Base-by-base conservation (phyloP, 2,888 invertebrate genomes). In the Lepidochitona cinerea region DNA sequence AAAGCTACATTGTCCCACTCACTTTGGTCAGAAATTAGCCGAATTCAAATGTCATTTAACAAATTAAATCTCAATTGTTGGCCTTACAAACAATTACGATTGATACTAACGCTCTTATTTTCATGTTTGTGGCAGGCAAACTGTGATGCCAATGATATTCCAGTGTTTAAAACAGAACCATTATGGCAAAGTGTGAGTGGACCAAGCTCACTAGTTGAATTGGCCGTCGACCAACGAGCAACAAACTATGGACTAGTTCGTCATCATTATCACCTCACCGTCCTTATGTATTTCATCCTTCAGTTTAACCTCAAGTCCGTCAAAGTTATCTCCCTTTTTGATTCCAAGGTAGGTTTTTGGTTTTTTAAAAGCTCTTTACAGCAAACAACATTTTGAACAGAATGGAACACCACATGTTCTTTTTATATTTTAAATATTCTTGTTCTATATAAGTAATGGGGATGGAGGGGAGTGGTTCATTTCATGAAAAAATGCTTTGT, bases 181-280 rank as follows among this genome's bases (percentile, higher is more conserved):
- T 81, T 88, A 36, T 91, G 91, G 89, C 86, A 84, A 75, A 76
- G 74, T 33, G 83, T 83, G 1, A 81, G 83, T 68, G 89, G 89
- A 37, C 87, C 88, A 14, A 81, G 85, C 9, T 88, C 96, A 0
- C 92, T 98, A 72, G 94, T 94, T 0, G 94, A 95, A 89, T 92
- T 96, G 64, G 96, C 96, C 0, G 92, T 96, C 76, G 94, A 94
- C 76, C 96, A 96, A 86, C 94, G 94, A 80, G 92, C 92, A 71
- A 94, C 95, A 0, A 95, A 95, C 90, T 94, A 93, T 77, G 94
- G 95, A 81, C 92, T 96, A 79, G 91, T 97, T 9, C 93, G 94
- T 81, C 92, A 96, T 72, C 96, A 97, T 90, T 94, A 94, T 83
- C 96, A 97, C 90, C 92, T 97, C 71, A 93, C 94, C 1, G 92